A percentile compares a stretch with the other conserved stretches of the same genome.
Conservation (phyloP, 2,113 vertebrate genomes). For the Salvator merianae region DNA sequence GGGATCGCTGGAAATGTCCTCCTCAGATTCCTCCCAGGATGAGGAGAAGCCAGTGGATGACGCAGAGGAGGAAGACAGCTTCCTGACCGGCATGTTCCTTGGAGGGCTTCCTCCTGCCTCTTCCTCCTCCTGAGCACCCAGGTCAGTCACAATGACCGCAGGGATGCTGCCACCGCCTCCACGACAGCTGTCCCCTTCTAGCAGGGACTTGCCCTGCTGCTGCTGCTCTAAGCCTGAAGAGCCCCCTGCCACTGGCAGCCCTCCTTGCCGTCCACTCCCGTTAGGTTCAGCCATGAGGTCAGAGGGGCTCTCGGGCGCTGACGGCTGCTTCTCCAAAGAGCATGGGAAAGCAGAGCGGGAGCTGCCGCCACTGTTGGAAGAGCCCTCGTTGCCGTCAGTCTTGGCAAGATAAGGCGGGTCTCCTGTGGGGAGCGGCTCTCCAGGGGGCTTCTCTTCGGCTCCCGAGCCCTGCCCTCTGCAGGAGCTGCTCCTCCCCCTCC, state of each 20-base stretch:
- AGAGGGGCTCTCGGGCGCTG: constrained; percentile 17
- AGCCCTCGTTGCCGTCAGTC: neutral
- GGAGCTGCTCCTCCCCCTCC: constrained; percentile 20
- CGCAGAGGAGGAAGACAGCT: constrained; percentile 94
- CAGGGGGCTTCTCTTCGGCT: neutral
- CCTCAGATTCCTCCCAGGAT: constrained; percentile 96
- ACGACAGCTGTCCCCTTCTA: constrained; percentile 15
- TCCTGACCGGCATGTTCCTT: constrained; percentile 79
- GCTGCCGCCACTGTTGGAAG: constrained; percentile 1
- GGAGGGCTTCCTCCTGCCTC: constrained; percentile 71
- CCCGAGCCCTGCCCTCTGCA: constrained; percentile 17
- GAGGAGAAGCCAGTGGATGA: constrained; percentile 97
- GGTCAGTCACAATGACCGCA: constrained; percentile 90
- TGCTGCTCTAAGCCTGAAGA: neutral
- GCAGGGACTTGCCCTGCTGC: constrained; percentile 25
- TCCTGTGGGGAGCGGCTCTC: neutral
- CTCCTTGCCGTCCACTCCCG: constrained; percentile 16
- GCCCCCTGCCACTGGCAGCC: constrained; percentile 5
- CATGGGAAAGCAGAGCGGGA: constrained; percentile 3
- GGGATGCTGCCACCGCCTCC: constrained; percentile 76
- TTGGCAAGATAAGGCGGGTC: neutral
- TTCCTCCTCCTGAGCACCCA: constrained; percentile 79
- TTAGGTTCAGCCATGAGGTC: neutral
- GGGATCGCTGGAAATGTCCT: constrained; percentile 94
- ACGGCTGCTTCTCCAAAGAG: constrained; percentile 7